Conservation (phyloP, 2,113 vertebrate genomes). For the Camelus bactrianus region DNA sequence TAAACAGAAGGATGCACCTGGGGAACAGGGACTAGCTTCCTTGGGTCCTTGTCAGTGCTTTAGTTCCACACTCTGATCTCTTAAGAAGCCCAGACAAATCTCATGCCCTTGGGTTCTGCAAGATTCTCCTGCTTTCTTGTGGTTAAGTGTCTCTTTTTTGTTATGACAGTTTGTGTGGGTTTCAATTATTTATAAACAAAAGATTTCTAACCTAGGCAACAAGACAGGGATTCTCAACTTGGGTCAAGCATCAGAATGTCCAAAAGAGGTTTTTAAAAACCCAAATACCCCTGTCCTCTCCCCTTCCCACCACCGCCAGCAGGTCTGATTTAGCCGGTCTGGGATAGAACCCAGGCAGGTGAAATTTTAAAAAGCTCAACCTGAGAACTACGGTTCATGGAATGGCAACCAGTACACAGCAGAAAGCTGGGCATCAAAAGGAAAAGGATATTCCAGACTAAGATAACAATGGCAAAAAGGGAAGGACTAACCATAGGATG, state of each 20-base stretch:
- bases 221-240: background rate
- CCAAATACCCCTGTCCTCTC: background rate
- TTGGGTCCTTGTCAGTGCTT: background rate
- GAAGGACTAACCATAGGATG: background rate
- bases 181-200: slow-evolving; percentile 52
- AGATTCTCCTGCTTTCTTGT: background rate
- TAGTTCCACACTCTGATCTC: background rate
- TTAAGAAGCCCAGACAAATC: background rate
- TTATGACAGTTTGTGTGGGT: background rate
- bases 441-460: background rate
- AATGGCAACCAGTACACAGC: background rate
- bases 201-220: slow-evolving; percentile 27
- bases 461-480: background rate
- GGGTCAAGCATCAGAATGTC: slow-evolving; percentile 3
- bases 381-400: background rate
- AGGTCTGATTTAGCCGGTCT: background rate
- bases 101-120: background rate
- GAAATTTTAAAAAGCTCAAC: slow-evolving; percentile 3
- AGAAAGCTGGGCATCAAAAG: background rate
- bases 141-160: background rate
- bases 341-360: background rate
- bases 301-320: background rate
- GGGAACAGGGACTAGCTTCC: background rate
- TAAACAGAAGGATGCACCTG: background rate
- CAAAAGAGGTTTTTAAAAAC: slow-evolving; percentile 38